These are phyloP conservation scores for Lepidothrix coronata DNA, from an alignment of 2,113 vertebrate genomes.

Conservation along the genomic window DNA sequence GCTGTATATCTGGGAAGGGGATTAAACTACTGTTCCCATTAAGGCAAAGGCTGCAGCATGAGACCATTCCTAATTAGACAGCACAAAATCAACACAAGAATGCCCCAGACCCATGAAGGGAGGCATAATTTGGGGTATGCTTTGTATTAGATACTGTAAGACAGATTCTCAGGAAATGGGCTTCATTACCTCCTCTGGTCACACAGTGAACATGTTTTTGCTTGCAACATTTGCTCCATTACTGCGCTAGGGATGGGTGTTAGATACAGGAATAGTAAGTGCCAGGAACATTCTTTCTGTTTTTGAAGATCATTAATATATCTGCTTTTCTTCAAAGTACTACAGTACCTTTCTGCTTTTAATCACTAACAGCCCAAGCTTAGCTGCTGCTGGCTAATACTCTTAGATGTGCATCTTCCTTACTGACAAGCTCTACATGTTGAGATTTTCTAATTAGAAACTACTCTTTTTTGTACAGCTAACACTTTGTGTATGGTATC, in stretches of 20 bases:
- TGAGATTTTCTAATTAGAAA: neutral
- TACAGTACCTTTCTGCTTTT: conserved; percentile 12
- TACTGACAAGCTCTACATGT: neutral
- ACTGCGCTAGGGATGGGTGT: conserved; percentile 35
- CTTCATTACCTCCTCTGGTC: conserved; percentile 49
- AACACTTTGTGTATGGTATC: neutral
- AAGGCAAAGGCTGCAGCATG: neutral
- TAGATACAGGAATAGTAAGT: conserved; percentile 23
- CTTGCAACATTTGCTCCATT: conserved; percentile 44
- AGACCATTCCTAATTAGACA: neutral
- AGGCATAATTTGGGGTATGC: neutral
- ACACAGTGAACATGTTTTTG: conserved; percentile 30
- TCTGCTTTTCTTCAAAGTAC: conserved; percentile 29
- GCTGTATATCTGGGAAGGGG: neutral
- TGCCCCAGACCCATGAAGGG: neutral
- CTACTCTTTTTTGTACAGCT: neutral
- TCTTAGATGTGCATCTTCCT: neutral
- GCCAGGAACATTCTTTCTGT: conserved; percentile 52
- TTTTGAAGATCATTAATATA: conserved; percentile 36
- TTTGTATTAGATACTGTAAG: conserved; percentile 9
- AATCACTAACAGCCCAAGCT: neutral
- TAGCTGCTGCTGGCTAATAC: neutral
- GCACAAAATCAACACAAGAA: neutral
- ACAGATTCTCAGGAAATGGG: conserved; percentile 42
- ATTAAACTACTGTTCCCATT: neutral